Evolutionary conservation across 2,888 invertebrate species (phyloP).

Genomic region (Pammene fasciana): DNA sequence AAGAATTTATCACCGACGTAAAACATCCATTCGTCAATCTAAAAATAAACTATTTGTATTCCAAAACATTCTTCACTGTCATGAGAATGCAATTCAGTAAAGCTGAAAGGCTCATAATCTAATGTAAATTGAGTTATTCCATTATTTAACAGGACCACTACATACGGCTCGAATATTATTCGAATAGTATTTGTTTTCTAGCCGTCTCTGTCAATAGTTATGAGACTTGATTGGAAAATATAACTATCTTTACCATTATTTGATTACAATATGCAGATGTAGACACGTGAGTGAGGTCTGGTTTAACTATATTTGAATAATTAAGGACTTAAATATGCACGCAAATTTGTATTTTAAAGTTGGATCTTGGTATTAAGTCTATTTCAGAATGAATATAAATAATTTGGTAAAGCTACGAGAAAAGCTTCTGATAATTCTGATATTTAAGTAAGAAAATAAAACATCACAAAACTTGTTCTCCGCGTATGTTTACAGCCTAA

Average conservation of each 20-base stretch:
- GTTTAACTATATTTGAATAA: not conserved
- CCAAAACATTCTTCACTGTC: not conserved
- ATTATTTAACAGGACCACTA: constrained; percentile 2
- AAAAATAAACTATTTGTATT: constrained; percentile 1
- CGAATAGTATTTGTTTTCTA: not conserved
- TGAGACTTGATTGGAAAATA: constrained; percentile 66
- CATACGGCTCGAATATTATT: not conserved
- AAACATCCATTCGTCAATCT: not conserved
- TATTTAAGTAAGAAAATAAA: constrained; percentile 11
- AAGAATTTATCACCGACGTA: too few species aligned
- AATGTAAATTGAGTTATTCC: constrained; percentile 22
- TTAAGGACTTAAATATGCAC: not conserved
- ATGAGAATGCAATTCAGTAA: not conserved
- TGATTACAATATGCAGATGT: not conserved
- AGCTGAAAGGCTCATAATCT: constrained; percentile 3
- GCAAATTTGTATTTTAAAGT: too few species aligned
- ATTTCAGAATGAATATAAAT: too few species aligned
- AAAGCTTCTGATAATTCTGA: not conserved
- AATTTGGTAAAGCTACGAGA: too few species aligned
- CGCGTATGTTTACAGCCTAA: constrained; percentile 18
- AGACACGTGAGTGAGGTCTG: not conserved
- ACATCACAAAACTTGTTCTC: constrained; percentile 20
- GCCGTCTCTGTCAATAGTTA: constrained; percentile 45
- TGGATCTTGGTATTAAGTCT: too few species aligned
- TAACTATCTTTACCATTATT: constrained; percentile 41